Percentiles rank a stretch among this genome's conserved stretches.
Evolutionary conservation across 2,113 vertebrate genomes (phyloP).

Genomic region (Oryctolagus cuniculus): mOryCun1.1 NC_091437.1:39351501-39352000

Average conservation of each 20-base stretch:
- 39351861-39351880: background rate
- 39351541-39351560: background rate
- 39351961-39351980: background rate
- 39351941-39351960: background rate
- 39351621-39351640: background rate
- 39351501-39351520: background rate
- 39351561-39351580: background rate
- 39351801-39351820: background rate
- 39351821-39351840: background rate
- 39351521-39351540: conserved; percentile 11
- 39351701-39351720: background rate
- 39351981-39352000: background rate
- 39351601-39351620: background rate
- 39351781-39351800: background rate
- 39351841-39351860: background rate
- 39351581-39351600: background rate
- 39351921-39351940: background rate
- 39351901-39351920: background rate
- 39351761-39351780: background rate
- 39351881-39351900: conserved; percentile 7
- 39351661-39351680: background rate
- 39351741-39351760: background rate
- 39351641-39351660: background rate
- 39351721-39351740: background rate
- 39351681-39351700: background rate